Evolutionary conservation across 2,113 vertebrate genomes (phyloP).

Genomic region (Pseudonaja textilis): DNA sequence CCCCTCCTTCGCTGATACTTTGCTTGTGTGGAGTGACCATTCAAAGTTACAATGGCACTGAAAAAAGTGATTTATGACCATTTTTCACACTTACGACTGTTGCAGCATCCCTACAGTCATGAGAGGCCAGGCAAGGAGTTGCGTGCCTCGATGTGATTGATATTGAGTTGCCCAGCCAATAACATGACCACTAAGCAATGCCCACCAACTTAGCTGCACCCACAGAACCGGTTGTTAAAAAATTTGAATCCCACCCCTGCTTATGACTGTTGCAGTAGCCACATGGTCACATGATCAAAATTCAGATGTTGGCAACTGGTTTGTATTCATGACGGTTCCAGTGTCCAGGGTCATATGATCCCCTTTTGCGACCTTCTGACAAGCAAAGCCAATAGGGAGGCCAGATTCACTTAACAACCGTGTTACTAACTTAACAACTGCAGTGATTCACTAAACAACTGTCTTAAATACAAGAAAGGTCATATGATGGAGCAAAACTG

Average conservation of each 20-base stretch:
- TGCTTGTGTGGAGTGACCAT: no score
- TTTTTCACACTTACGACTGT: background rate
- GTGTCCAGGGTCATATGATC: background rate
- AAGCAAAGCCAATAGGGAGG: background rate
- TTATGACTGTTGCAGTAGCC: background rate
- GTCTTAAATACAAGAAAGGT: background rate
- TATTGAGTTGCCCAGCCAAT: no score
- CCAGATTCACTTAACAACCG: background rate
- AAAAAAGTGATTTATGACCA: no score
- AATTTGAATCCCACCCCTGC: no score
- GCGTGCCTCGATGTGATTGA: no score
- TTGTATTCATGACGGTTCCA: background rate
- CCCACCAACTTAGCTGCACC: no score
- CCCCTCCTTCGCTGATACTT: no score
- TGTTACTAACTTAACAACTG: no score
- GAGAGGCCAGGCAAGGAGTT: no score
- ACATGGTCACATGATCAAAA: background rate
- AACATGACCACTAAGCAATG: no score
- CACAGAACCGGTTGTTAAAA: no score
- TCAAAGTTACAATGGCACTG: no score
- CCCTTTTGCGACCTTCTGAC: background rate
- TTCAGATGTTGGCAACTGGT: background rate
- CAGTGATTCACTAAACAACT: background rate
- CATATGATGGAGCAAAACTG: background rate
- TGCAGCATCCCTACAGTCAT: background rate